These are phyloP conservation scores for Aphidius ervi DNA, from an alignment of 1,140 invertebrate genomes.

Conservation along the genomic window DNA sequence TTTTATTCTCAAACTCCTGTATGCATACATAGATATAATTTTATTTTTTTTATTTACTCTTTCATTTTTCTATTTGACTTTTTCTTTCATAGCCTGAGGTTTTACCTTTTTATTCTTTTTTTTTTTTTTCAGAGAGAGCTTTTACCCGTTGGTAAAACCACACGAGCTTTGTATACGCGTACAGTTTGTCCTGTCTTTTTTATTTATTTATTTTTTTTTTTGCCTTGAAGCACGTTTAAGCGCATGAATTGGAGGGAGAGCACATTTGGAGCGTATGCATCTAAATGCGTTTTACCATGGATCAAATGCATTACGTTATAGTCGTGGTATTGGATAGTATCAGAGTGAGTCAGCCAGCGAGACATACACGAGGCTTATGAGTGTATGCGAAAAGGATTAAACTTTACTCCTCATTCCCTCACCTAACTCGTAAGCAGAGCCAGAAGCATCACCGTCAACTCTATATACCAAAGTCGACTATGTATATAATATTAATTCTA, in stretches of 20 bases:
- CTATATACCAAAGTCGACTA: neutral
- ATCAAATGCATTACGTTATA: conserved; percentile 41
- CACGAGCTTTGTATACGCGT: conserved; percentile 2
- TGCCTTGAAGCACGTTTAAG: conserved; percentile 26
- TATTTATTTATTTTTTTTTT: neutral
- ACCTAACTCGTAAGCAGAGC: conserved; percentile 13
- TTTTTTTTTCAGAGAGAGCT: conserved; percentile 3
- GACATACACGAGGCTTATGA: conserved; percentile 36
- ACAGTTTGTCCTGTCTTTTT: neutral
- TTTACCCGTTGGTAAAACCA: conserved; percentile 15
- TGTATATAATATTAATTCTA: conserved; percentile 4
- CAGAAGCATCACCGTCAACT: too few species aligned
- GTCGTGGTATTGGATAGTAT: too few species aligned
- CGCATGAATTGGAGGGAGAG: conserved; percentile 26
- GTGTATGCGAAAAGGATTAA: conserved; percentile 44
- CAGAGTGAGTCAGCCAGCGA: neutral
- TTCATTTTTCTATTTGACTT: neutral
- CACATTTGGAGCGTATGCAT: conserved; percentile 28
- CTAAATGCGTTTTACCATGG: conserved; percentile 44
- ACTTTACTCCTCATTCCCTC: conserved; percentile 13
- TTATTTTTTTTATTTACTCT: neutral
- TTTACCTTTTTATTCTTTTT: conserved; percentile 8
- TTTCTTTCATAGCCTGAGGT: neutral
- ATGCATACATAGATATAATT: too few species aligned
- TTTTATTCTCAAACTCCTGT: too few species aligned